phyloP scores from a whole-genome alignment of 2,888 invertebrate genomes.

The Epirrita christyi region DNA sequence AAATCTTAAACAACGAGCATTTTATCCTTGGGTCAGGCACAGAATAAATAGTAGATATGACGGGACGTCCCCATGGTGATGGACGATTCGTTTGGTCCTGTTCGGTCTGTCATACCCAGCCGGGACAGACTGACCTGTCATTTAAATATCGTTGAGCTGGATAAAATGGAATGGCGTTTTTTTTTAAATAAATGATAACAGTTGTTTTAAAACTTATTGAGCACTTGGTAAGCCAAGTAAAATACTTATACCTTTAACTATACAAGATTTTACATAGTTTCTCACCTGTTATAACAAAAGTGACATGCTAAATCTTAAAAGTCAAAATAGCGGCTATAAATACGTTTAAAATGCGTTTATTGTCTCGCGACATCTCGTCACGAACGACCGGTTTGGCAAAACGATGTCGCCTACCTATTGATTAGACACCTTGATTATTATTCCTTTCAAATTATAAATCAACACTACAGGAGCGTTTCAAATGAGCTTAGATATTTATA shows the following conservation, averaged over 20 bases:
- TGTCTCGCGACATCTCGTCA: too few species aligned
- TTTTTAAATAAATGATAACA: background rate
- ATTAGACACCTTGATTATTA: too few species aligned
- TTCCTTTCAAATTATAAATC: too few species aligned
- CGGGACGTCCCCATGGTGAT: slow-evolving; percentile 5
- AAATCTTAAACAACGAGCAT: slow-evolving; percentile 24
- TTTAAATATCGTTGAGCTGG: slow-evolving; percentile 5
- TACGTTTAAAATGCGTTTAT: too few species aligned
- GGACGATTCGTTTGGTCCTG: slow-evolving; percentile 16
- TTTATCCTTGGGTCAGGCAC: slow-evolving; percentile 7
- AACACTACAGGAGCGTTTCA: too few species aligned
- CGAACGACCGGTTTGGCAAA: too few species aligned
- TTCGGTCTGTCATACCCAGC: slow-evolving; percentile 11
- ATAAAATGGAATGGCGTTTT: slow-evolving; percentile 4
- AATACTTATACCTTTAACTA: background rate
- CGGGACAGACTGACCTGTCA: slow-evolving; percentile 3
- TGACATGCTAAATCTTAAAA: too few species aligned
- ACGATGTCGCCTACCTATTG: too few species aligned
- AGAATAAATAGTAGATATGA: background rate
- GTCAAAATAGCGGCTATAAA: too few species aligned
- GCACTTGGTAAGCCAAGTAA: too few species aligned
- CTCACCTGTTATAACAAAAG: too few species aligned
- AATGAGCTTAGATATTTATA: too few species aligned
- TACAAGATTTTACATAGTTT: background rate
- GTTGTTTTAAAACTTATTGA: background rate